Evolutionary conservation across 2,113 vertebrate genomes (phyloP).

Genomic region (Stegastes partitus): DNA sequence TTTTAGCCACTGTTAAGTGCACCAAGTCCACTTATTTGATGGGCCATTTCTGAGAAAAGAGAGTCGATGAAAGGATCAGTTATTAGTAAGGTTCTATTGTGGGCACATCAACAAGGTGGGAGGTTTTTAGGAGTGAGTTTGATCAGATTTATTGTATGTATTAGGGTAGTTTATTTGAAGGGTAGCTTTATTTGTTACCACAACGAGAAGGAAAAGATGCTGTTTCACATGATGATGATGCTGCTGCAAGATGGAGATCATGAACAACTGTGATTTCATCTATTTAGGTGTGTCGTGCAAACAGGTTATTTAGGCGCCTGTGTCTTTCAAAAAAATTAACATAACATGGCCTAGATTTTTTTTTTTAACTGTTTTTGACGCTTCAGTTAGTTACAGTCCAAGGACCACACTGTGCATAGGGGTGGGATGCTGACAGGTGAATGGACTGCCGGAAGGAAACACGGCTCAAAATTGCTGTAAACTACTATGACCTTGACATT

Average conservation of each 20-base stretch:
- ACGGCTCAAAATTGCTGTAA: not conserved
- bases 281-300: not conserved
- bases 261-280: not conserved
- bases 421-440: not conserved
- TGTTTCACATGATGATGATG: not conserved
- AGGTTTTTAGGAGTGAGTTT: constrained; percentile 6
- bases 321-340: not conserved
- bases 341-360: not conserved
- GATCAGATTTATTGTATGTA: not conserved
- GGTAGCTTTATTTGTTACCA: constrained; percentile 1
- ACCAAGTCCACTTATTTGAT: constrained; percentile 52
- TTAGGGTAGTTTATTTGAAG: constrained; percentile 1
- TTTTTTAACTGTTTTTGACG: no score
- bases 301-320: not conserved
- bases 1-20: constrained; percentile 68
- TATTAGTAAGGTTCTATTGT: constrained; percentile 35
- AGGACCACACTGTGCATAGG: not conserved
- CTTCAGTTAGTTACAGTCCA: no score
- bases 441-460: constrained; percentile 1
- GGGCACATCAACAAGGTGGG: constrained; percentile 18
- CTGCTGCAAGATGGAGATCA: not conserved
- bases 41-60: constrained; percentile 37
- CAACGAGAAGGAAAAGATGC: not conserved
- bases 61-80: constrained; percentile 28
- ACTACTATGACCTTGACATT: constrained; percentile 28